Conservation (phyloP, 2,797 vertebrate genomes). For the Gastrophryne carolinensis region DNA sequence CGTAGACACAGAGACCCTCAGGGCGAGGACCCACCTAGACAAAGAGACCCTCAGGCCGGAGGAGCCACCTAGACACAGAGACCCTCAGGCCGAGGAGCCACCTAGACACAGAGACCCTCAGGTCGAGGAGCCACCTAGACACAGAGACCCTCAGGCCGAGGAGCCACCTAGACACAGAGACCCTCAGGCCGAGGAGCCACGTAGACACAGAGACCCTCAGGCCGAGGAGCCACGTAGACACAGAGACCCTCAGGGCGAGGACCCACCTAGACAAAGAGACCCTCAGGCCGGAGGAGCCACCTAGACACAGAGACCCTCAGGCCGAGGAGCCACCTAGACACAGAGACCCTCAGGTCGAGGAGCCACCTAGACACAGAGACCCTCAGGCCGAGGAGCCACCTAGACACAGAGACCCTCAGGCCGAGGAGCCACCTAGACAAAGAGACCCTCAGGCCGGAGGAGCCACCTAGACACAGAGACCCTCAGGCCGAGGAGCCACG, state of each 20-base stretch:
- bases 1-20: not conserved
- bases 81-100: constrained; percentile 91
- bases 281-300: too few species aligned
- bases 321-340: constrained; percentile 83
- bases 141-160: too few species aligned
- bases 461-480: constrained; percentile 71
- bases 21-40: constrained; percentile 84
- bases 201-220: constrained; percentile 60
- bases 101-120: constrained; percentile 61
- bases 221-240: too few species aligned
- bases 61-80: constrained; percentile 64
- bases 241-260: too few species aligned
- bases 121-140: too few species aligned
- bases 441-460: not conserved
- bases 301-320: constrained; percentile 82
- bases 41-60: not conserved
- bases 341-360: not conserved
- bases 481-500: constrained; percentile 90
- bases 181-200: constrained; percentile 90
- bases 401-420: constrained; percentile 88
- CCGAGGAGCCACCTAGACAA: constrained; percentile 84
- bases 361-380: not conserved
- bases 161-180: too few species aligned
- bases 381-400: too few species aligned
- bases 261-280: constrained; percentile 74